Conservation (phyloP, 1,140 invertebrate genomes). For the Spodoptera frugiperda region DNA sequence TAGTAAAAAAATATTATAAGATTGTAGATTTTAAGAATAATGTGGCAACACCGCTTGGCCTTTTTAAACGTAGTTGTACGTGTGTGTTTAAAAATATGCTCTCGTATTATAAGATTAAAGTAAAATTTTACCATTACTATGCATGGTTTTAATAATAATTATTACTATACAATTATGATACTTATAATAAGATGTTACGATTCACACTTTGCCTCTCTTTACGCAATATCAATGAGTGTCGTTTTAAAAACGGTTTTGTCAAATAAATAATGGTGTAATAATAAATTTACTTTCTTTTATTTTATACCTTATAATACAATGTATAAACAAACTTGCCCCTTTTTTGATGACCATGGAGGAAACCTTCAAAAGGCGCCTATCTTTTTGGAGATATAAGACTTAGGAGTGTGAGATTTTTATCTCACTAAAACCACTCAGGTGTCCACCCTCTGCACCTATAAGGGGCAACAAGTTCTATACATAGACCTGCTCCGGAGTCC, state of each 20-base stretch:
- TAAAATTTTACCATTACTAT: slow-evolving; percentile 70
- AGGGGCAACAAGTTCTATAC: too few relatives aligned
- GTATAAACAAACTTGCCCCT: too few relatives aligned
- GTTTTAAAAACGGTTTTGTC: slow-evolving; percentile 84
- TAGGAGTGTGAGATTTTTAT: too few relatives aligned
- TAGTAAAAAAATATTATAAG: slow-evolving; percentile 57
- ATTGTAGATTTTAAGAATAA: slow-evolving; percentile 62
- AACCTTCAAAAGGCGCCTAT: too few relatives aligned
- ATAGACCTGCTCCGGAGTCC: too few relatives aligned
- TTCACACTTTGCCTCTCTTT: slow-evolving; percentile 81
- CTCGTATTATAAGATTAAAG: slow-evolving; percentile 66
- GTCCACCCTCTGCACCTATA: too few relatives aligned
- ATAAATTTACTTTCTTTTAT: slow-evolving; percentile 75
- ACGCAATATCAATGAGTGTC: slow-evolving; percentile 82
- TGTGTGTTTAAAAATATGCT: slow-evolving; percentile 75
- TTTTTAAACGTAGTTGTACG: slow-evolving; percentile 81
- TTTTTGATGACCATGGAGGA: too few relatives aligned
- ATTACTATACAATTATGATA: slow-evolving; percentile 54
- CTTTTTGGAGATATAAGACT: too few relatives aligned
- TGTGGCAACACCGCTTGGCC: slow-evolving; percentile 86
- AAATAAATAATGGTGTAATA: slow-evolving; percentile 80
- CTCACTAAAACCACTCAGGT: too few relatives aligned
- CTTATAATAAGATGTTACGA: slow-evolving; percentile 70
- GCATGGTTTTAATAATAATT: slow-evolving; percentile 69
- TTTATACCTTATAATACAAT: slow-evolving; percentile 42